phyloP scores from a whole-genome alignment of 2,888 invertebrate species.

The Leptinotarsa juncta region DNA sequence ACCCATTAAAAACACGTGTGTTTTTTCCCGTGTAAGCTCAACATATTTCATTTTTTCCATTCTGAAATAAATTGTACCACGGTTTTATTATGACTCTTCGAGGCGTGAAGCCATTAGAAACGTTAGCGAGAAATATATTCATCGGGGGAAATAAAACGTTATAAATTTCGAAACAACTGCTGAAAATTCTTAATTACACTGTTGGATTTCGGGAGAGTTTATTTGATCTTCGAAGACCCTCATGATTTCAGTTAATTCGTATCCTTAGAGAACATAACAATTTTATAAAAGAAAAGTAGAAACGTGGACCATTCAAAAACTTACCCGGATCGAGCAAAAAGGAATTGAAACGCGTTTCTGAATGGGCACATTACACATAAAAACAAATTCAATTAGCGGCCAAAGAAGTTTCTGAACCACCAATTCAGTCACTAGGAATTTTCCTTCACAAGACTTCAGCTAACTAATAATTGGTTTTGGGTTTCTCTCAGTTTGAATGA shows the following conservation, averaged over 20 bases:
- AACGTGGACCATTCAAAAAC: background rate
- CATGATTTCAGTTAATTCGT: background rate
- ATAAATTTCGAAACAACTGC: slow-evolving; percentile 9
- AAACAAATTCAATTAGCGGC: background rate
- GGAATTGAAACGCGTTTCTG: background rate
- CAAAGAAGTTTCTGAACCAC: background rate
- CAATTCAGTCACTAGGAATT: no score
- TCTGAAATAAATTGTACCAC: background rate
- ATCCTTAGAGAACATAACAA: background rate
- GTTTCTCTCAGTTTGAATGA: no score
- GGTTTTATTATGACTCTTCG: slow-evolving; percentile 18
- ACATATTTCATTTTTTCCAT: slow-evolving; percentile 14
- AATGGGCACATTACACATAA: no score
- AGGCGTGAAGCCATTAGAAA: slow-evolving; percentile 25
- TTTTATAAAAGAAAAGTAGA: background rate
- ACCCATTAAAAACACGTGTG: slow-evolving; percentile 5
- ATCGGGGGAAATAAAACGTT: slow-evolving; percentile 12
- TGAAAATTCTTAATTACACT: slow-evolving; percentile 6
- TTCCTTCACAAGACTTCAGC: no score
- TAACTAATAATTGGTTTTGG: no score
- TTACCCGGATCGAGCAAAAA: background rate
- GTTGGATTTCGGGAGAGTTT: background rate
- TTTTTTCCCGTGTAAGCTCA: background rate
- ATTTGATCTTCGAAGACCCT: background rate
- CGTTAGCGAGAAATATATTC: slow-evolving; percentile 15